Evolutionary conservation across 2,888 invertebrate species (phyloP).

Genomic region (Caenorhabditis macrosperma): DNA sequence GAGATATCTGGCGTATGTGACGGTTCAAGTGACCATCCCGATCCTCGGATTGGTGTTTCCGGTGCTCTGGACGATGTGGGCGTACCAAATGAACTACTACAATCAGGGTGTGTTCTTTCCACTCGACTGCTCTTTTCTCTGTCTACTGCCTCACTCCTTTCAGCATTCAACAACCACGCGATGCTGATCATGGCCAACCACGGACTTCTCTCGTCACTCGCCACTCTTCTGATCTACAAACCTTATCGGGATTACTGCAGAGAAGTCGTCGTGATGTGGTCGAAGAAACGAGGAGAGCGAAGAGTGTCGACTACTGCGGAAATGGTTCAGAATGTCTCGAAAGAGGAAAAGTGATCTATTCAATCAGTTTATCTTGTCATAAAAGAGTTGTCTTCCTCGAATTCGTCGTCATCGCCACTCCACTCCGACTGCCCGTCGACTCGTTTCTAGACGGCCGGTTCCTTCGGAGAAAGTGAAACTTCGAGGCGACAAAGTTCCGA

Average conservation of each 20-base stretch:
- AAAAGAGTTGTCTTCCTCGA: background rate
- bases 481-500: slow-evolving; percentile 6
- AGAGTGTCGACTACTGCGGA: background rate
- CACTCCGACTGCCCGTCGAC: background rate
- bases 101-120: too few species aligned
- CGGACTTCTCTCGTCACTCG: background rate
- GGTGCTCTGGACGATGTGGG: too few species aligned
- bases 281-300: background rate
- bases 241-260: background rate
- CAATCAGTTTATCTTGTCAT: background rate
- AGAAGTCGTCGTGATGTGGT: background rate
- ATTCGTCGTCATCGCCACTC: background rate
- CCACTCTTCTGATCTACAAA: slow-evolving; percentile 1
- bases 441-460: background rate
- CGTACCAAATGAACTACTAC: too few species aligned
- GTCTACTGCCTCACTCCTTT: too few species aligned
- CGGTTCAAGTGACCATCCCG: too few species aligned
- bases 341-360: background rate
- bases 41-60: too few species aligned
- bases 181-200: slow-evolving; percentile 3
- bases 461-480: background rate
- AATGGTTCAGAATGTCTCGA: background rate
- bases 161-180: background rate
- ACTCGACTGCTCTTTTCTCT: too few species aligned
- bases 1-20: too few species aligned